Conservation (phyloP, 2,888 invertebrate genomes). For the Myathropa florea region DNA sequence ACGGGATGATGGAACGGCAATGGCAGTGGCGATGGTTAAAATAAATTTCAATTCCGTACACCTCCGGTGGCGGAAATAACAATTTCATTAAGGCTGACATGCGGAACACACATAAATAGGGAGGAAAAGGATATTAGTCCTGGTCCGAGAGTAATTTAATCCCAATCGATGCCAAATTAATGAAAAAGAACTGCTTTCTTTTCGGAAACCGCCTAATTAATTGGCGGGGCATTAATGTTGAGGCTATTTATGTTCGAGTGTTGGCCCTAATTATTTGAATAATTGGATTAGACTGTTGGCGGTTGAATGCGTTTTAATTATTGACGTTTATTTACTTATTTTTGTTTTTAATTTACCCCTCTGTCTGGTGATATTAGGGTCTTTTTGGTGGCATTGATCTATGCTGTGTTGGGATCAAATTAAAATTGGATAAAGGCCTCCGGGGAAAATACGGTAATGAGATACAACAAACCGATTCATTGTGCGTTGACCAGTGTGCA, state of each 20-base stretch:
- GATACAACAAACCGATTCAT: too few species aligned
- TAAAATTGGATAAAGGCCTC: not conserved
- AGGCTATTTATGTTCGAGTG: slow-evolving; percentile 36
- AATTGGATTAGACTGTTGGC: slow-evolving; percentile 27
- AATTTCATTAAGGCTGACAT: slow-evolving; percentile 67
- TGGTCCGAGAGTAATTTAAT: slow-evolving; percentile 61
- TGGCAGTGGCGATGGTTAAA: slow-evolving; percentile 37
- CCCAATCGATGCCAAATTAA: slow-evolving; percentile 69
- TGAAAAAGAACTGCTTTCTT: slow-evolving; percentile 63
- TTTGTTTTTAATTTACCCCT: not conserved
- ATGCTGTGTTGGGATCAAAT: not conserved
- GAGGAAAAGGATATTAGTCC: slow-evolving; percentile 57
- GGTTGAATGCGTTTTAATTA: slow-evolving; percentile 19
- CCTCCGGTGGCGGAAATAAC: slow-evolving; percentile 64
- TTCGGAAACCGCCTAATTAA: slow-evolving; percentile 57
- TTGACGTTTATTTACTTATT: not conserved
- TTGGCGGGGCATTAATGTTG: slow-evolving; percentile 45
- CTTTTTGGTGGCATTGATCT: not conserved
- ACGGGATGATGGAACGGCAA: not conserved
- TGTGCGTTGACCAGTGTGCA: too few species aligned
- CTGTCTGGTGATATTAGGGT: not conserved
- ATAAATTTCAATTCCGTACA: slow-evolving; percentile 68
- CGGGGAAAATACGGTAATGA: not conserved
- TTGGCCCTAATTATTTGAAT: slow-evolving; percentile 39
- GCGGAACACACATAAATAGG: slow-evolving; percentile 43